Percentiles rank a stretch among this genome's conserved stretches.
Conservation (phyloP, 2,797 vertebrate species). For the Falco naumanni region DNA sequence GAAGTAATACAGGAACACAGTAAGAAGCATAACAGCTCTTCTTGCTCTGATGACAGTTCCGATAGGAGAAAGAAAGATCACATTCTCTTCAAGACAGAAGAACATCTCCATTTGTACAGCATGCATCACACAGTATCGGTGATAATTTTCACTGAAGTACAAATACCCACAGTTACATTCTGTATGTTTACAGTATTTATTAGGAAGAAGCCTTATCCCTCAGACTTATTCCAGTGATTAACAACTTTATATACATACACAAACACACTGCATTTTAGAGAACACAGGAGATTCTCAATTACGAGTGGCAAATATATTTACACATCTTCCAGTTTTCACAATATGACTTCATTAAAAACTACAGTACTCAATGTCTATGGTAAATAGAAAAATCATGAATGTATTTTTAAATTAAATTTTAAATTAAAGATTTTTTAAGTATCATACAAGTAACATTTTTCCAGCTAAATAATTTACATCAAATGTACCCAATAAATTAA, state of each 20-base stretch:
- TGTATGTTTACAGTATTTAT: not conserved
- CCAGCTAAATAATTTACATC: not conserved
- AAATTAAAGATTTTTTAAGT: not conserved
- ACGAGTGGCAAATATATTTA: not conserved
- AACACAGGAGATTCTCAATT: not conserved
- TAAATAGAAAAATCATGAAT: not conserved
- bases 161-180: not conserved
- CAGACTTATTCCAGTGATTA: not conserved
- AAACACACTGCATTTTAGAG: not conserved
- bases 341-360: not conserved
- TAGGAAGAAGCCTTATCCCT: not conserved
- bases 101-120: not conserved
- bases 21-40: not conserved
- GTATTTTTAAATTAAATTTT: not conserved
- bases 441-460: not conserved
- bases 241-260: not conserved
- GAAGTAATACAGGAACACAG: not conserved
- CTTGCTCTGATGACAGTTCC: not conserved
- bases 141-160: not conserved
- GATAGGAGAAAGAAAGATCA: not conserved
- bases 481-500: not conserved
- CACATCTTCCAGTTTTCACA: not conserved
- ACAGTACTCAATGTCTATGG: not conserved
- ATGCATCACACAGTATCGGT: not conserved
- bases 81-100: not conserved